Conservation (phyloP, 64 coral and sea anemone species). For the Actinia tenebrosa region DNA sequence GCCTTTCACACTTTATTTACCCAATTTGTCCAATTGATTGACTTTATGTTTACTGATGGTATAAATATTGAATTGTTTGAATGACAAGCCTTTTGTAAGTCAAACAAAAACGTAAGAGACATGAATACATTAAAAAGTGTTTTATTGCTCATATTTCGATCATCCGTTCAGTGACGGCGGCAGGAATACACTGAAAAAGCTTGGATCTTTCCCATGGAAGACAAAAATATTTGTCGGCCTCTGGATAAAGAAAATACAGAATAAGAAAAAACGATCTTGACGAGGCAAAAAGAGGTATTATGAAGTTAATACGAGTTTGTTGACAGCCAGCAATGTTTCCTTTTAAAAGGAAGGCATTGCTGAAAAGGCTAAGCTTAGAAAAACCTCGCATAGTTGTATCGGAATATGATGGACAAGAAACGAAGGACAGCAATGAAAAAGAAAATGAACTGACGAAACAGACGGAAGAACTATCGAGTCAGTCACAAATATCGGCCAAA, state of each 20-base stretch:
- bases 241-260: no score
- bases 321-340: background rate
- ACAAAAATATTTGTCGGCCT: no score
- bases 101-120: background rate
- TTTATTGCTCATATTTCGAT: background rate
- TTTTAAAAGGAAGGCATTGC: background rate
- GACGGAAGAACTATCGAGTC: no score
- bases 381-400: conserved; percentile 17
- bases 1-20: background rate
- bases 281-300: no score
- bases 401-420: background rate
- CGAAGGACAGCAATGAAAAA: background rate
- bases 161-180: no score
- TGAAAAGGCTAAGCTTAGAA: background rate
- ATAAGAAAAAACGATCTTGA: no score
- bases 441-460: background rate
- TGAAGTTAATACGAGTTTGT: background rate
- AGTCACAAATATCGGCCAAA: background rate
- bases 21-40: background rate
- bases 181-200: no score
- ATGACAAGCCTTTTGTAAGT: background rate
- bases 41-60: background rate
- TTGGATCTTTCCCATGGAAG: no score
- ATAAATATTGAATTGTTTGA: background rate
- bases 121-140: background rate